phyloP scores from a whole-genome alignment of 2,113 vertebrate genomes.

The Alligator sinensis region DNA sequence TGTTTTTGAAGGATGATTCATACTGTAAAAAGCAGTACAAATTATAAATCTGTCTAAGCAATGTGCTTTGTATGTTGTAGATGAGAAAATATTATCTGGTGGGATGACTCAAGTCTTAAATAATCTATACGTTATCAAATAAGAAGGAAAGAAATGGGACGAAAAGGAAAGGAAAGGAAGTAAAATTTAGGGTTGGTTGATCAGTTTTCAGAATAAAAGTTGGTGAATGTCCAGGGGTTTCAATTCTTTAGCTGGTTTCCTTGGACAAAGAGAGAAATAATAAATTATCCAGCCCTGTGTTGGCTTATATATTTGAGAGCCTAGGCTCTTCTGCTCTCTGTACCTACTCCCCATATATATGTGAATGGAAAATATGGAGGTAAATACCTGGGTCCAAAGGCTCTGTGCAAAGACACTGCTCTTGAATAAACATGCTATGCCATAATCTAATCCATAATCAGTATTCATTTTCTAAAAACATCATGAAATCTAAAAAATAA shows the following conservation, averaged over 20 bases:
- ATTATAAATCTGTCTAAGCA: background rate
- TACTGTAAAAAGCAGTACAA: conserved; percentile 6
- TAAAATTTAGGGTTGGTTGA: background rate
- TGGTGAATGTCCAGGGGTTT: background rate
- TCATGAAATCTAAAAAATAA: background rate
- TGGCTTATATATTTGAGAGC: background rate
- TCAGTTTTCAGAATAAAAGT: background rate
- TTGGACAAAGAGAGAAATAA: background rate
- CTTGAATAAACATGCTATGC: background rate
- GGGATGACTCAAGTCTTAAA: background rate
- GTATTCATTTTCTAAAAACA: background rate
- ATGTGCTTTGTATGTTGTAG: background rate
- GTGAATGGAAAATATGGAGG: background rate
- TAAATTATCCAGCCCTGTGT: background rate
- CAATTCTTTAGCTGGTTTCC: background rate
- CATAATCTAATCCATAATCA: background rate
- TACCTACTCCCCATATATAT: background rate
- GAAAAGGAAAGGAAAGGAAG: background rate
- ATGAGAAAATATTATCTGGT: background rate
- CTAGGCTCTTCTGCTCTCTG: background rate
- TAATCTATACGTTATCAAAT: background rate
- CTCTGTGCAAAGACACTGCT: no score
- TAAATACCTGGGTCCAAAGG: background rate
- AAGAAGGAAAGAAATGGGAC: background rate
- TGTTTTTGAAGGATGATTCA: background rate